Evolutionary conservation across 2,113 vertebrate species (phyloP).

Genomic region (Promerops cafer): DNA sequence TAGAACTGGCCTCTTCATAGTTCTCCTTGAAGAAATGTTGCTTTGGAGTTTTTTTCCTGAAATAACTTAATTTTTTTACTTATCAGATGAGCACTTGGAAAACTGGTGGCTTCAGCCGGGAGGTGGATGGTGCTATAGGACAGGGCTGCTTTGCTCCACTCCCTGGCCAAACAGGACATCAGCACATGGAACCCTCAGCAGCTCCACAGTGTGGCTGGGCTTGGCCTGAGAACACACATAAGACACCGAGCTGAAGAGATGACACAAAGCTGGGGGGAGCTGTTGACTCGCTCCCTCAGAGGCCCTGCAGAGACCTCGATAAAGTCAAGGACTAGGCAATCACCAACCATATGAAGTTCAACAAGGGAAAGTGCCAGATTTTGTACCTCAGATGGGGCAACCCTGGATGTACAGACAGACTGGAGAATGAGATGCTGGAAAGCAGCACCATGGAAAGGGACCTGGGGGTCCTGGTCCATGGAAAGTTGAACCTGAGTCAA

Average conservation of each 20-base stretch:
- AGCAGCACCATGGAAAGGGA: neutral
- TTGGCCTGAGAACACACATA: neutral
- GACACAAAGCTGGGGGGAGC: neutral
- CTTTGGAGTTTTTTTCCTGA: too few species aligned
- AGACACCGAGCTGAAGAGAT: neutral
- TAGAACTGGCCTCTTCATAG: neutral
- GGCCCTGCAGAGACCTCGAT: neutral
- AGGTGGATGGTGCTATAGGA: neutral
- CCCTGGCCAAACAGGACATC: too few species aligned
- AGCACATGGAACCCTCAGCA: neutral
- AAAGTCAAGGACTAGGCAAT: neutral
- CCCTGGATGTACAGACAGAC: rapidly evolving
- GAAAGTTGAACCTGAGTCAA: neutral
- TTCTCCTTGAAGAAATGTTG: neutral
- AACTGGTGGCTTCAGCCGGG: neutral
- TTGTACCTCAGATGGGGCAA: neutral
- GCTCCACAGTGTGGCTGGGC: neutral
- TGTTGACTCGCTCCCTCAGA: rapidly evolving
- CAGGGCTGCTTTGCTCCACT: neutral
- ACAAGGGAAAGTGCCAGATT: rapidly evolving
- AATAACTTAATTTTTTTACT: neutral
- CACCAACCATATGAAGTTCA: neutral
- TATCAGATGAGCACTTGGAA: neutral
- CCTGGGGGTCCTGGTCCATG: rapidly evolving
- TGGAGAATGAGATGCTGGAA: neutral